Percentiles rank a stretch among this genome's conserved stretches.
These are phyloP conservation scores for Virgularia gustaviana DNA, from an alignment of 92 coral and sea anemone species.

Conservation along the genomic window DNA sequence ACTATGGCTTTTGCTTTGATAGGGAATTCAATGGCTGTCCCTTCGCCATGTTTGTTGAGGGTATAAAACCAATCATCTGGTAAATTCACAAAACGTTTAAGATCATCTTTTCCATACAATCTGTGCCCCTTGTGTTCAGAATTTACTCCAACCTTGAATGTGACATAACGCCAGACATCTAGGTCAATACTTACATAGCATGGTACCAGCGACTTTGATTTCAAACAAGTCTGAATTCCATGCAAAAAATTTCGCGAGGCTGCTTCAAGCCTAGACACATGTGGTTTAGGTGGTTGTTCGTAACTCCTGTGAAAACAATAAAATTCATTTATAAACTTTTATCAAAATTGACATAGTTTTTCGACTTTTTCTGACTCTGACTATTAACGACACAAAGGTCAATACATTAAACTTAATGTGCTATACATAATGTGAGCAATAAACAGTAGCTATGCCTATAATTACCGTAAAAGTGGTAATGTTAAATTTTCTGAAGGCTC, in stretches of 20 bases:
- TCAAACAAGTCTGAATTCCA: conserved; percentile 36
- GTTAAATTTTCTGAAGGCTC: conserved; percentile 45
- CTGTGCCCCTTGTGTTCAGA: conserved; percentile 45
- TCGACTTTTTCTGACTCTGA: too few species aligned
- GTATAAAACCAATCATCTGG: conserved; percentile 54
- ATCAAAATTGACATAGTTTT: too few species aligned
- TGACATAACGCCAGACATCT: conserved; percentile 54
- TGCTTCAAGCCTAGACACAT: conserved; percentile 12
- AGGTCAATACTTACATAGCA: conserved; percentile 42
- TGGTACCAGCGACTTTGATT: conserved; percentile 21
- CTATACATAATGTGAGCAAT: too few species aligned
- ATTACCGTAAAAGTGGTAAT: conserved; percentile 39
- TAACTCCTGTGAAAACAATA: not conserved
- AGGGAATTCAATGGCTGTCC: conserved; percentile 45
- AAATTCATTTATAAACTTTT: not conserved
- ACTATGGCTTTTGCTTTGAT: conserved; percentile 42
- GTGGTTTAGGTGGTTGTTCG: conserved; percentile 10
- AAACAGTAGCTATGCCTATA: too few species aligned
- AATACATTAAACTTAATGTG: too few species aligned
- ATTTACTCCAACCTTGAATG: conserved; percentile 28
- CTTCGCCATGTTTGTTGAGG: conserved; percentile 56
- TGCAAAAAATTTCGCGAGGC: conserved; percentile 46
- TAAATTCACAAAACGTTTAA: conserved; percentile 21
- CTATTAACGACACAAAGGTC: too few species aligned
- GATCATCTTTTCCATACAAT: conserved; percentile 36